Evolutionary conservation across 2,888 invertebrate genomes (phyloP).

Genomic region (Alsophila aescularia): DNA sequence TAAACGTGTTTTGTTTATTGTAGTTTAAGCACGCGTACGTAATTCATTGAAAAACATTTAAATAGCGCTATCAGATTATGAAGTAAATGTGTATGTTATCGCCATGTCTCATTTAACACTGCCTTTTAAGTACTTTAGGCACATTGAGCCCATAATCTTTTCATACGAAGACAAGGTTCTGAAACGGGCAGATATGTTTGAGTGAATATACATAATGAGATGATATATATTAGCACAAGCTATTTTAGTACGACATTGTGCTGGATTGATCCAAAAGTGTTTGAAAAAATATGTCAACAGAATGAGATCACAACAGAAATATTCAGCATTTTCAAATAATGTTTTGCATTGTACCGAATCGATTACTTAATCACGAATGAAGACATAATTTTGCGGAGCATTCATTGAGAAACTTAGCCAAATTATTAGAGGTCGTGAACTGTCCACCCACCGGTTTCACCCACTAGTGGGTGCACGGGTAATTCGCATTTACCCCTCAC

Average conservation of each 20-base stretch:
- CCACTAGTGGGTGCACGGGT: too few relatives aligned
- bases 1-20: constrained; percentile 58
- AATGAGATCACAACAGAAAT: too few relatives aligned
- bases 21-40: constrained; percentile 53
- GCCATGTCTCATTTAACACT: not conserved
- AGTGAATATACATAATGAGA: not conserved
- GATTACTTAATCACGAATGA: too few relatives aligned
- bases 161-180: not conserved
- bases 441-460: too few relatives aligned
- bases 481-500: too few relatives aligned
- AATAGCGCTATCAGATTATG: constrained; percentile 46
- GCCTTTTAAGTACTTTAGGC: not conserved
- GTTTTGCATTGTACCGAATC: too few relatives aligned
- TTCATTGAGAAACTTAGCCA: too few relatives aligned
- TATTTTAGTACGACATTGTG: constrained; percentile 33
- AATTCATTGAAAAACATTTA: constrained; percentile 52
- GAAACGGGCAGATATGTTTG: not conserved
- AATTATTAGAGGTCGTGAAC: too few relatives aligned
- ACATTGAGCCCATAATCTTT: not conserved
- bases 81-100: constrained; percentile 8
- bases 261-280: too few relatives aligned
- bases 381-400: too few relatives aligned
- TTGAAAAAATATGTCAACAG: too few relatives aligned
- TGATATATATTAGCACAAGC: constrained; percentile 7
- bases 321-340: too few relatives aligned